A percentile compares a stretch with the other conserved stretches of the same genome.
phyloP scores from a whole-genome alignment of 2,113 vertebrate genomes.

The Seriola rivoliana region DNA sequence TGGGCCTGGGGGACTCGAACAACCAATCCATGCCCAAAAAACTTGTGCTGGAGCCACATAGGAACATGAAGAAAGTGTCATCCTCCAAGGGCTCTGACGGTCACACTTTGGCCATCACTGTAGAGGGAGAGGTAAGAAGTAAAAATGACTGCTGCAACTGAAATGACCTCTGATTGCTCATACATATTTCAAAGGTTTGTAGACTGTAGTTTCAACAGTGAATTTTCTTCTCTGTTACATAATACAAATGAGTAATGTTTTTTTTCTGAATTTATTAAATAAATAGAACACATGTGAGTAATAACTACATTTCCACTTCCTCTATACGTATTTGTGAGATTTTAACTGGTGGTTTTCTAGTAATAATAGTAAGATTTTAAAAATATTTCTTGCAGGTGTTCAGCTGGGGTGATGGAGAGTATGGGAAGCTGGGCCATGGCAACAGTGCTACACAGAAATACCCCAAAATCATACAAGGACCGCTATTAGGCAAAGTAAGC shows the following conservation, averaged over 20 bases:
- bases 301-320: neutral
- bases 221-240: neutral
- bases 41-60: conserved; percentile 85
- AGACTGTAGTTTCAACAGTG: neutral
- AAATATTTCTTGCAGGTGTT: conserved; percentile 76
- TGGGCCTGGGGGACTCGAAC: conserved; percentile 88
- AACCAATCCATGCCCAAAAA: conserved; percentile 88
- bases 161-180: neutral
- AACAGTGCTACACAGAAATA: conserved; percentile 89
- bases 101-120: conserved; percentile 86
- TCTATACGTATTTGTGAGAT: neutral
- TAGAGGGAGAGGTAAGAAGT: conserved; percentile 82
- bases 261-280: neutral
- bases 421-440: conserved; percentile 88
- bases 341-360: neutral
- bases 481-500: conserved; percentile 83
- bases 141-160: neutral
- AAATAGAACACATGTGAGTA: neutral
- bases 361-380: neutral
- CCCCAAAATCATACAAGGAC: conserved; percentile 87
- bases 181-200: neutral
- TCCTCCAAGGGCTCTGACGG: conserved; percentile 89
- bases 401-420: conserved; percentile 89
- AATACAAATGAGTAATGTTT: neutral
- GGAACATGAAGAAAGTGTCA: conserved; percentile 86